phyloP scores from a whole-genome alignment of 2,888 invertebrate species.

The Athalia rosae region DNA sequence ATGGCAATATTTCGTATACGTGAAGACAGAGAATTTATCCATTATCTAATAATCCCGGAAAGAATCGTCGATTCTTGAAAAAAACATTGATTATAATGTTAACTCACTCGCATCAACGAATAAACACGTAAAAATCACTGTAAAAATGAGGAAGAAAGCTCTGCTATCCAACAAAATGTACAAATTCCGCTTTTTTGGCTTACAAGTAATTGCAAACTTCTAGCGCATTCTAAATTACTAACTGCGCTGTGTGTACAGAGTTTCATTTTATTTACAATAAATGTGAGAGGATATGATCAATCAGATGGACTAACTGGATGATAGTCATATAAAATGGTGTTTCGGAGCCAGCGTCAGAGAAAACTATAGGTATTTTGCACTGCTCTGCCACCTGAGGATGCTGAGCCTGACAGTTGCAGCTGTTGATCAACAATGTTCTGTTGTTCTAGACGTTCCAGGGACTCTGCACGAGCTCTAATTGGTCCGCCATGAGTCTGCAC shows the following conservation, averaged over 20 bases:
- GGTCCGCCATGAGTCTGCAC: conserved; percentile 87
- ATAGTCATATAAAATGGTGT: conserved; percentile 63
- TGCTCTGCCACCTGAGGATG: conserved; percentile 74
- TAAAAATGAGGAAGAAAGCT: no score
- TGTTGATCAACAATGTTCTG: conserved; percentile 60
- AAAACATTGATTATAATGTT: no score
- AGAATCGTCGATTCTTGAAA: no score
- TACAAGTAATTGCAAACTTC: neutral
- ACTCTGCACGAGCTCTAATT: conserved; percentile 86
- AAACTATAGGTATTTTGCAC: conserved; percentile 81
- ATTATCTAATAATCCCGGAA: no score
- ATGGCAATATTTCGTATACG: no score
- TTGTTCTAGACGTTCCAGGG: conserved; percentile 82
- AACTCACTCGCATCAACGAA: no score
- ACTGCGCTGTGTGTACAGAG: neutral
- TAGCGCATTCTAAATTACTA: neutral
- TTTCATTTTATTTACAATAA: neutral
- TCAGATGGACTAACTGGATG: conserved; percentile 65
- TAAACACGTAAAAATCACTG: no score
- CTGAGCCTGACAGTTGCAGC: conserved; percentile 63
- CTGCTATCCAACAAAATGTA: no score
- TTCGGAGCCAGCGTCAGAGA: conserved; percentile 74
- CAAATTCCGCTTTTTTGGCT: no score
- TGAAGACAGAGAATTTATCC: no score
- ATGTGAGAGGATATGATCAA: conserved; percentile 54